Base-by-base conservation (phyloP, 2,888 invertebrate species). In the Deilephila elpenor region DNA sequence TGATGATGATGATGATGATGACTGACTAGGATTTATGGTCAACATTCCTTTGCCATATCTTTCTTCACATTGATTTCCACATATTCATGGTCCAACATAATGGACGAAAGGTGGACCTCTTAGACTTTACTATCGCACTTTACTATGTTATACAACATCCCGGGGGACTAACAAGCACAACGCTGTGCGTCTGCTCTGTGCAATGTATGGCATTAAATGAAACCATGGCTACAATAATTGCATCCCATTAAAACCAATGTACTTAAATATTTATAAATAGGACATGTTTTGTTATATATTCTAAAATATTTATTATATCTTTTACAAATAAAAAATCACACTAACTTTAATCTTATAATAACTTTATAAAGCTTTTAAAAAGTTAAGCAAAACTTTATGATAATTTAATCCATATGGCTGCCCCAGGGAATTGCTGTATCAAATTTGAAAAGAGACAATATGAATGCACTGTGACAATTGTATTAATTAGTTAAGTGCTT, bases 81-180 rank as follows among this genome's bases (percentile, higher is more conserved):
- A 60, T 60, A 60, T 60, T 29, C 60, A 60, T 60, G 32, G 60
- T 5, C 8, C 5, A 60, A 60, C 60, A 60, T 60, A 60, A 60
- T 60, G 60, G 60, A 60, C 29, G 29, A 29, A 60, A 11, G 29
- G 60, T 29, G 29, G 17, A 60, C 60, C 29, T 32, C 60, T 60
- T 32, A 60, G 60, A 32, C 29, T 60, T 32, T 29, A 60, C 29
- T 60, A 60, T 60, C 29, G 60, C 60, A 60, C 32, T 83, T 81
- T 75, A 77, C n/a, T n/a, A n/a, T n/a, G 79, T 82, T 80, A 79
- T 80, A 82, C 71, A 73, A 76, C 76, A 74, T 44, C 84, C 78
- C 78, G 59, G 73, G 82, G 83, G 83, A 83, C 82, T 64, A 78
- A 77, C 79, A 76, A 82, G 60, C 60, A 60, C 60, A 60, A 60